Percentiles rank a stretch among this genome's conserved stretches.
Conservation (phyloP, 2,888 invertebrate species). For the Polymixis flavicincta region DNA sequence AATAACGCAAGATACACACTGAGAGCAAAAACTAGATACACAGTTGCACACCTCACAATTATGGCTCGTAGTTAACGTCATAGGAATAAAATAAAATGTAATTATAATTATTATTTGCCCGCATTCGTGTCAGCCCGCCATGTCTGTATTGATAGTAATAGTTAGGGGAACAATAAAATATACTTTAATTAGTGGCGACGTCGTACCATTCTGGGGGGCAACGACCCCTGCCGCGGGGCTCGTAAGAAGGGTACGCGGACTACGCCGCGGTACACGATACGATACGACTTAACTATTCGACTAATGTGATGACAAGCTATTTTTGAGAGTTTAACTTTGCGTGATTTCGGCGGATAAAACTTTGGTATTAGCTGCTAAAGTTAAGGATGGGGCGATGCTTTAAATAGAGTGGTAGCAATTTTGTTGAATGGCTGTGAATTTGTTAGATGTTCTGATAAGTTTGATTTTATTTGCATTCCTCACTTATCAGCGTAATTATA, state of each 20-base stretch:
- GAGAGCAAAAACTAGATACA: conserved; percentile 25
- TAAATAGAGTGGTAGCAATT: conserved; percentile 47
- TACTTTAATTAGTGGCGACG: conserved; percentile 86
- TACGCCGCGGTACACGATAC: conserved; percentile 65
- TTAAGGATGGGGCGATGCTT: conserved; percentile 37
- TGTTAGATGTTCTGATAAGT: conserved; percentile 25
- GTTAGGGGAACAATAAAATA: conserved; percentile 89
- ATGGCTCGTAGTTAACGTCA: conserved; percentile 24
- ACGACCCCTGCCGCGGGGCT: conserved; percentile 65
- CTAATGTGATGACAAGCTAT: conserved; percentile 58
- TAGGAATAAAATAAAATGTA: conserved; percentile 85
- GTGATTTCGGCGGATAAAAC: conserved; percentile 56
- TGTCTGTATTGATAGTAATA: conserved; percentile 83
- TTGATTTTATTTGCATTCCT: not conserved
- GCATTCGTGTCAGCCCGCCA: conserved; percentile 85
- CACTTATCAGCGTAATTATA: not conserved
- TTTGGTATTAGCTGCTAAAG: conserved; percentile 48
- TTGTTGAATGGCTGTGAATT: conserved; percentile 33
- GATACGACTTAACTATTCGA: conserved; percentile 56
- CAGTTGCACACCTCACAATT: conserved; percentile 36
- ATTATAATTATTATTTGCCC: conserved; percentile 90
- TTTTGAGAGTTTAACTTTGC: conserved; percentile 48
- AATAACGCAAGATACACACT: conserved; percentile 30
- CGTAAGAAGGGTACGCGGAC: conserved; percentile 63
- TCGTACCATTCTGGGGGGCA: conserved; percentile 74